Percentiles rank a stretch among this genome's conserved stretches.
These are phyloP conservation scores for Lobophora halterata DNA, from an alignment of 2,888 invertebrate genomes.

Conservation along the genomic window DNA sequence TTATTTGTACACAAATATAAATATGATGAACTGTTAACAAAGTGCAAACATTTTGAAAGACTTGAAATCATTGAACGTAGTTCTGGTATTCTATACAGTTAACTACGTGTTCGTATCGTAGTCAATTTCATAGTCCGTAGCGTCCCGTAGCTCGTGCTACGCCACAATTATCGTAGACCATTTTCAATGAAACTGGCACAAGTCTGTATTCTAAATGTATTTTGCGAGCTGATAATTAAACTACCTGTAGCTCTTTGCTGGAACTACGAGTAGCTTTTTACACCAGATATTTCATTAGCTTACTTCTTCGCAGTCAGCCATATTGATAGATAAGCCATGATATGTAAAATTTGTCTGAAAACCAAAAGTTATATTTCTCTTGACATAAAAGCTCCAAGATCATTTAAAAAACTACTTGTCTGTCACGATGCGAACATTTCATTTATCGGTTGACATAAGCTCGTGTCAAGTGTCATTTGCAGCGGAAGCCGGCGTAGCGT, in stretches of 20 bases:
- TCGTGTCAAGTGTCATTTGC: slow-evolving; percentile 22
- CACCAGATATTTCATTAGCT: too few species aligned
- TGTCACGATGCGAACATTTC: slow-evolving; percentile 5
- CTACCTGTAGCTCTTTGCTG: slow-evolving; percentile 6
- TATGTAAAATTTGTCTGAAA: too few species aligned
- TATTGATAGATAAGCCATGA: too few species aligned
- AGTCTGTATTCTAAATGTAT: slow-evolving; percentile 14
- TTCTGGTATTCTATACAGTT: slow-evolving; percentile 1
- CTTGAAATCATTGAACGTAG: slow-evolving; percentile 6
- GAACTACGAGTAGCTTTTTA: too few species aligned
- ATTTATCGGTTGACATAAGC: slow-evolving; percentile 18
- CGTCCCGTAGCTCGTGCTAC: slow-evolving; percentile 14
- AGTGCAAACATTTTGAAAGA: slow-evolving; percentile 14
- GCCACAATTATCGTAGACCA: slow-evolving; percentile 5
- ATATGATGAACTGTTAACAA: too few species aligned
- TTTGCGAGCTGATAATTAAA: slow-evolving; percentile 15
- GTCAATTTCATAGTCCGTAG: slow-evolving; percentile 4
- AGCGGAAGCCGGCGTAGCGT: slow-evolving; percentile 14
- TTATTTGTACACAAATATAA: too few species aligned
- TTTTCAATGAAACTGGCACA: slow-evolving; percentile 12
- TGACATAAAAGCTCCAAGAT: too few species aligned
- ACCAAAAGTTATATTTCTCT: too few species aligned
- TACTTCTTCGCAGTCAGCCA: too few species aligned
- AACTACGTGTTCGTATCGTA: neutral
- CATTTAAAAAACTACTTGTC: too few species aligned